A percentile compares a stretch with the other conserved stretches of the same genome.
phyloP scores from a whole-genome alignment of 2,888 invertebrate genomes.

The Diloba caeruleocephala region DNA sequence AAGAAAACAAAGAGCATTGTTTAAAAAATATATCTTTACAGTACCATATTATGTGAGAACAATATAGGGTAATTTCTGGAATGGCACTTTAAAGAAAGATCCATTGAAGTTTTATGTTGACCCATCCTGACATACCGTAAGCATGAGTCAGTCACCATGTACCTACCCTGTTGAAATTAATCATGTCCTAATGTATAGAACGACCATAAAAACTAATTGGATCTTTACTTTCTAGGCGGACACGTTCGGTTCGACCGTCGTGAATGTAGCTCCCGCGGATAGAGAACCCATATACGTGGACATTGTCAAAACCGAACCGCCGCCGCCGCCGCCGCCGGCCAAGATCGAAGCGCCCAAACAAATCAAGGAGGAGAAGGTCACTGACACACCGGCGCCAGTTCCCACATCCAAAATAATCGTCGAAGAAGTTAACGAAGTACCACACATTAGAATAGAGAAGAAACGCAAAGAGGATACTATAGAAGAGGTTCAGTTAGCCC shows the following conservation, averaged over 20 bases:
- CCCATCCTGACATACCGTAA: too few relatives aligned
- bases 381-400: conserved; percentile 55
- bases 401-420: conserved; percentile 67
- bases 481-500: conserved; percentile 59
- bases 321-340: conserved; percentile 32
- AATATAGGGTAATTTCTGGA: too few relatives aligned
- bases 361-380: conserved; percentile 38
- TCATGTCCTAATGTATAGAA: too few relatives aligned
- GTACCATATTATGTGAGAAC: too few relatives aligned
- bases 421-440: conserved; percentile 73
- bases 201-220: too few relatives aligned
- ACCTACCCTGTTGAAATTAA: too few relatives aligned
- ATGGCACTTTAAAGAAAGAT: too few relatives aligned
- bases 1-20: too few relatives aligned
- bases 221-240: conserved; percentile 52
- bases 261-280: conserved; percentile 65
- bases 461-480: conserved; percentile 65
- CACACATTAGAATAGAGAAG: conserved; percentile 50
- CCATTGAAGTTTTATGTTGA: too few relatives aligned
- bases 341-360: conserved; percentile 43
- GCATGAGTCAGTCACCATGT: too few relatives aligned
- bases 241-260: conserved; percentile 71
- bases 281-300: conserved; percentile 69
- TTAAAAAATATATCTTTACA: too few relatives aligned
- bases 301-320: conserved; percentile 40